Base-by-base conservation (phyloP, 2,113 vertebrate species). In the Microcebus lehilahytsara region DNA sequence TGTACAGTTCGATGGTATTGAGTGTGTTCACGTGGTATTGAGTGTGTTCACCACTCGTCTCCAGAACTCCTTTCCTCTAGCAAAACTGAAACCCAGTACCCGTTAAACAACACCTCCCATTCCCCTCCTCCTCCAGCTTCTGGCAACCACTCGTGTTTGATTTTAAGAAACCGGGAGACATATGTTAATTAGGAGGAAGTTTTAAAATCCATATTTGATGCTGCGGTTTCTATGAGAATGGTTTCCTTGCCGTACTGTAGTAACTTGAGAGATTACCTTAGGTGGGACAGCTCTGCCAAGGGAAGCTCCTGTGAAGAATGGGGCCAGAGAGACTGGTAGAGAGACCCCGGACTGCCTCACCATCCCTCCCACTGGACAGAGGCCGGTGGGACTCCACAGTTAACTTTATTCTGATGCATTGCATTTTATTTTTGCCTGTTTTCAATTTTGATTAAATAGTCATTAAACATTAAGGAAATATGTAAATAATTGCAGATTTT, bases 151-250 rank as follows among this genome's bases (percentile, higher is more conserved):
- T 46, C 19, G 22, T n/a, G 53, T 77, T 75, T 74, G 40, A 40
- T 92, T 78, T 58, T 64, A 49, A 56, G 34, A 92, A n/a, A n/a
- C 53, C 58, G 16, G n/a, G n/a, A 84, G 32, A 49, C 25, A 9
- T 32, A 7, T 25, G 5, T 86, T 30, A 56, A 69, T 9, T 19
- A 32, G 64, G 62, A 67, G 46, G 19, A 83, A 37, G 16, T 71
- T 78, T 88, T 71, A 37, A 77, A 53, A 32, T 53, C 40, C n/a
- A 16, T 30, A 34, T 37, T 32, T 34, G 60, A 40, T 71, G 25
- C 19, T 58, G 14, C 66, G 56, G 85, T 81, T 95, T 95, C 79
- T 85, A 14, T 62, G 62, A 53, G 78, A 49, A 42, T 30, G 53
- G 64, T 80, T 85, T 89, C 5, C n/a, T 62, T 49, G 32, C 0